Percentiles rank a stretch among this genome's conserved stretches.
Evolutionary conservation across 2,113 vertebrate genomes (phyloP).

Genomic region (Anser brachyrhynchus): DNA sequence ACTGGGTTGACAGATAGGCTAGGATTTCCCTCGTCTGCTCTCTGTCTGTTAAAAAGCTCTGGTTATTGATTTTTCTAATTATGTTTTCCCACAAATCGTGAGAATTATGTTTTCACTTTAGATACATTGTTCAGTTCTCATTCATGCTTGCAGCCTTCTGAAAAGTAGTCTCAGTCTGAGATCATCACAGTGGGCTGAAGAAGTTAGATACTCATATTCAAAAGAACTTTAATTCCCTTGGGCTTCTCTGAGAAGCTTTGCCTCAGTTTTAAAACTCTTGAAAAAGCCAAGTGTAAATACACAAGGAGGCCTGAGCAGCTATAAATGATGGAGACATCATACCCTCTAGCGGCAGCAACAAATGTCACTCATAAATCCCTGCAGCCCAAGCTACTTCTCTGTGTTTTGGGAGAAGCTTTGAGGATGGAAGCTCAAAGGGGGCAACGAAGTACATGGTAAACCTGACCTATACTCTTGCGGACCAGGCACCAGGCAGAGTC

Average conservation of each 20-base stretch:
- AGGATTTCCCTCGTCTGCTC: neutral
- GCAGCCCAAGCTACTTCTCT: neutral
- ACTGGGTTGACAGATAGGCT: neutral
- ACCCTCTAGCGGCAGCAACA: conserved; percentile 59
- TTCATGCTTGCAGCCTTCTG: neutral
- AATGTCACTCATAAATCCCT: accelerated
- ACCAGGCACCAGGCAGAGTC: neutral
- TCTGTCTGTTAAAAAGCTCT: neutral
- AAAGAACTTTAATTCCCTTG: neutral
- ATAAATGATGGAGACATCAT: neutral
- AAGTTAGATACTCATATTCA: neutral
- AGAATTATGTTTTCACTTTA: neutral
- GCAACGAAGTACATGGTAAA: accelerated
- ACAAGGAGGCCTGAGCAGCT: neutral
- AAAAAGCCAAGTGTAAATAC: neutral
- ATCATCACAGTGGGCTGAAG: neutral
- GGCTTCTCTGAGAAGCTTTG: neutral
- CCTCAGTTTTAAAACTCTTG: neutral
- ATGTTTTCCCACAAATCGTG: neutral
- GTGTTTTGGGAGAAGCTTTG: neutral
- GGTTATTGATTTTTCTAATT: neutral
- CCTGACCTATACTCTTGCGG: neutral
- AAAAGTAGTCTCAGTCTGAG: neutral
- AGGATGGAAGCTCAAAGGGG: neutral
- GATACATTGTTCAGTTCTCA: neutral